These are phyloP conservation scores for Chrysopilus asiliformis DNA, from an alignment of 2,888 invertebrate species.

Conservation along the genomic window DNA sequence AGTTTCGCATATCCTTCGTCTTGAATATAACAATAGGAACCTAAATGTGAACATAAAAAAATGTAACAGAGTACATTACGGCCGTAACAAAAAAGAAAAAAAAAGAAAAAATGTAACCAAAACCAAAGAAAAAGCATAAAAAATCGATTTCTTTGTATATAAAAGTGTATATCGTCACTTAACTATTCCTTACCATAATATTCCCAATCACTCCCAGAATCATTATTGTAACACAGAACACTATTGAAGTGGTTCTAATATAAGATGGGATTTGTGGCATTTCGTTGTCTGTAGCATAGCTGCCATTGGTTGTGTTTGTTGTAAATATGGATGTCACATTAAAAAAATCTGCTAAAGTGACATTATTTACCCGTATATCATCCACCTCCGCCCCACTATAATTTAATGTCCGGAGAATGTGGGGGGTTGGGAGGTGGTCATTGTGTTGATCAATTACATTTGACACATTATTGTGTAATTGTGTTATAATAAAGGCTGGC, in stretches of 20 bases:
- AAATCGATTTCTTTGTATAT: no score
- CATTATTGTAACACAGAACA: slow-evolving; percentile 78
- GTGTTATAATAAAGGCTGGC: slow-evolving; percentile 20
- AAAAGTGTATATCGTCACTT: no score
- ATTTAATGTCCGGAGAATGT: slow-evolving; percentile 10
- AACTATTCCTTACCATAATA: slow-evolving; percentile 57
- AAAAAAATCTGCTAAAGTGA: slow-evolving; percentile 17
- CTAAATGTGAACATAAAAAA: slow-evolving; percentile 18
- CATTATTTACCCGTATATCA: slow-evolving; percentile 16
- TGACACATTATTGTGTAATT: slow-evolving; percentile 21
- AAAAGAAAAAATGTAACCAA: no score
- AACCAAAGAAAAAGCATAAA: no score
- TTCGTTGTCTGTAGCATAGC: slow-evolving; percentile 12
- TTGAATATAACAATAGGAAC: slow-evolving; percentile 81
- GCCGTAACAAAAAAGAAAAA: not conserved
- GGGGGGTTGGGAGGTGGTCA: no score
- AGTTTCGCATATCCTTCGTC: slow-evolving; percentile 87
- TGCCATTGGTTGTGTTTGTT: slow-evolving; percentile 4
- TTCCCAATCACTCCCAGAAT: slow-evolving; percentile 84
- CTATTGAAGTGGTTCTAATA: slow-evolving; percentile 77
- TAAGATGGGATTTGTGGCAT: slow-evolving; percentile 61
- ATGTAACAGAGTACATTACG: not conserved
- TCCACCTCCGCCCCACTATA: slow-evolving; percentile 15
- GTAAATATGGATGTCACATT: slow-evolving; percentile 15
- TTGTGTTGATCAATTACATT: slow-evolving; percentile 22